Evolutionary conservation across 2,113 vertebrate genomes (phyloP).

Genomic region (Meles meles): DNA sequence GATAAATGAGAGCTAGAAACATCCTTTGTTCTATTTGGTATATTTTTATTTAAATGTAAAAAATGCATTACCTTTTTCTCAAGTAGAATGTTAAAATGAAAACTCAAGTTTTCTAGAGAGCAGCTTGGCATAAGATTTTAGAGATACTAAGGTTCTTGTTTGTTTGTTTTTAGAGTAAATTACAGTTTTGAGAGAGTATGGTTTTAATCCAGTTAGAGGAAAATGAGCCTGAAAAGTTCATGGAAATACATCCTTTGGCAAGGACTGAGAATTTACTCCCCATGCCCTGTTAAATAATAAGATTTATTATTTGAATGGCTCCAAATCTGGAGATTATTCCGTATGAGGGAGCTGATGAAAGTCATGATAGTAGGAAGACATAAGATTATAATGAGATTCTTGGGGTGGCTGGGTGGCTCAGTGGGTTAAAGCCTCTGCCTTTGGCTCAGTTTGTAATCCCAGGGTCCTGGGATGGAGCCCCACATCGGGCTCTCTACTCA

Average conservation of each 20-base stretch:
- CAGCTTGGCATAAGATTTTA: background rate
- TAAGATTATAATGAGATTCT: background rate
- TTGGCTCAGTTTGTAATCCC: no score
- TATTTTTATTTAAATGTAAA: background rate
- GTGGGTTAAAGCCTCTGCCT: no score
- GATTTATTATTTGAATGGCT: background rate
- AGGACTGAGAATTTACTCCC: background rate
- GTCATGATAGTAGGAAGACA: background rate
- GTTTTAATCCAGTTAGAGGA: background rate
- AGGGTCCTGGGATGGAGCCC: no score
- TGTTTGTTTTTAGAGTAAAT: background rate
- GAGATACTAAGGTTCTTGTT: background rate
- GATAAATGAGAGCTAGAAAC: background rate
- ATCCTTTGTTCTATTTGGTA: background rate
- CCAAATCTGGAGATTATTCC: background rate
- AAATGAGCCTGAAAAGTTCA: background rate
- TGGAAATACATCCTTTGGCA: background rate
- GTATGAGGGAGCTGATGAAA: background rate
- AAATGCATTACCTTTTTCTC: background rate
- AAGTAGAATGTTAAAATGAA: background rate
- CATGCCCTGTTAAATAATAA: background rate
- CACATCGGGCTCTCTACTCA: no score
- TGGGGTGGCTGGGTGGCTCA: no score
- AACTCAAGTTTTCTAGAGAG: background rate
- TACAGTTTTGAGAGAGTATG: background rate